These are phyloP conservation scores for Magallana gigas DNA, from an alignment of 1,140 invertebrate species.

Conservation along the genomic window DNA sequence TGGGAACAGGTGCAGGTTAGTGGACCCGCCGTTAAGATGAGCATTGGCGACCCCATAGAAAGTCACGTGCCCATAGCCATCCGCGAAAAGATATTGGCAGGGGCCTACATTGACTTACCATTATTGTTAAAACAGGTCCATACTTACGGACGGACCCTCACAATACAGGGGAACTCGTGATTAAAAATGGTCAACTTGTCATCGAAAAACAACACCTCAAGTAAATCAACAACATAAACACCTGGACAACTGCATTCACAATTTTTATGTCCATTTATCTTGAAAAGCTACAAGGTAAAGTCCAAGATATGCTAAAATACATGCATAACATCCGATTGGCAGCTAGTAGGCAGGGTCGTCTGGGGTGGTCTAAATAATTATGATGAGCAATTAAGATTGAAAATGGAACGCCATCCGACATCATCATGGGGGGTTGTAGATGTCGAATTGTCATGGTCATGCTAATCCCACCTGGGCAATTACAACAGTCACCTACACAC, in stretches of 20 bases:
- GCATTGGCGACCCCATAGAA: background rate
- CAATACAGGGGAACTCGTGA: background rate
- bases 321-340: conserved; percentile 40
- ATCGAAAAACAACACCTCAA: conserved; percentile 10
- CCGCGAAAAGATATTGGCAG: background rate
- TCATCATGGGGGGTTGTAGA: background rate
- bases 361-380: conserved; percentile 31
- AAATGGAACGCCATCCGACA: background rate
- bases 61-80: background rate
- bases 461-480: background rate
- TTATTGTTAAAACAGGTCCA: background rate
- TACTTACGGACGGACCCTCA: conserved; percentile 6
- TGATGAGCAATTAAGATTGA: conserved; percentile 43
- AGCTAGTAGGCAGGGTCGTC: background rate
- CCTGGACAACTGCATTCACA: conserved; percentile 43
- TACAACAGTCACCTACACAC: background rate
- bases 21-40: background rate
- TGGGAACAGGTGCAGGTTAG: background rate
- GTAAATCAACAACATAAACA: background rate
- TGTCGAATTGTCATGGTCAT: background rate
- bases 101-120: background rate
- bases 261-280: conserved; percentile 14
- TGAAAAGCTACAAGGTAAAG: conserved; percentile 33
- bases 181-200: background rate
- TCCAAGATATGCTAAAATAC: conserved; percentile 40